Evolutionary conservation across 1,140 invertebrate species (phyloP), one percentile per base, ranked within the genome.

Genomic region (Liolophura sinensis): DNA sequence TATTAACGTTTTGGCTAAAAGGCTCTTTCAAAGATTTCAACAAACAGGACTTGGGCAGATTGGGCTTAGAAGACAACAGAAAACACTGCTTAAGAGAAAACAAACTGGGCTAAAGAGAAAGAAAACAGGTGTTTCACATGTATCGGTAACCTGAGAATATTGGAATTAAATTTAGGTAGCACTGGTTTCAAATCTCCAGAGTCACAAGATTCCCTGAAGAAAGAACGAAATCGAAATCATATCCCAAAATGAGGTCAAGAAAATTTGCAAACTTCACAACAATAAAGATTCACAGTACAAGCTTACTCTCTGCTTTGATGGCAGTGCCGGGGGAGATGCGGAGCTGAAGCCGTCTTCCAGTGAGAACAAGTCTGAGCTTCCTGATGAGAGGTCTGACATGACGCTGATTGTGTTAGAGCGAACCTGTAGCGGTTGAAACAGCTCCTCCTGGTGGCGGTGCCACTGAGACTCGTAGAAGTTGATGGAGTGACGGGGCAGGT

Each of bases 401-500:
- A 82, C 75, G 54, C 78, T 82, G 58, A 82, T 75, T 1, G 79
- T 82, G 67, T 81, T 80, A n/a, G 80, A 82, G 49, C 80, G 73
- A 22, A 79, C 77, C 54, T 82, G 79, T 7, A 71, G 59, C 16
- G 75, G 73, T 49, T 73, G 71, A 22, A 78, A 85, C 75, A 88
- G 85, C 82, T 89, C 86, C 70, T 87, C 86, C 77, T 89, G 88
- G 73, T 89, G 88, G 84, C 89, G 88, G 61, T 89, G 88, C 88
- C 89, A 91, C 64, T 83, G 77, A n/a, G 79, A 88, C 86, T 62
- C 88, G 82, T 80, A 89, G 64, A 91, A 87, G 83, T 92, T 91
- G 78, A 91, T 92, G 14, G 91, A 90, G 78, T 93, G 92, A 40
- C 92, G 87, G 75, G 92, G 89, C 82, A 92, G 90, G 73, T 92